Evolutionary conservation across 2,113 vertebrate species (phyloP).

Genomic region (Cyanoderma ruficeps): DNA sequence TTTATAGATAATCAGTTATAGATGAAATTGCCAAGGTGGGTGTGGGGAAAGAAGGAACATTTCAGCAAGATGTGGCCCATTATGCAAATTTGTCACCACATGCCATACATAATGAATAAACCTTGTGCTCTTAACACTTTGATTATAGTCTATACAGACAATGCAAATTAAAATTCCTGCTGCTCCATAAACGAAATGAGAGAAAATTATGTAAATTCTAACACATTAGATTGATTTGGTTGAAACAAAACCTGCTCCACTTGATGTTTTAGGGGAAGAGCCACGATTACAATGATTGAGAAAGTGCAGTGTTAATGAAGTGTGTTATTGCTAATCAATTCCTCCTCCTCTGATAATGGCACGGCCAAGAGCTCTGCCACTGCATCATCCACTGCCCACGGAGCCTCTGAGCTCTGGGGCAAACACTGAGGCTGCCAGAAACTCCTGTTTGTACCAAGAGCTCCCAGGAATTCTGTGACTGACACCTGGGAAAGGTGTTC

Average conservation of each 20-base stretch:
- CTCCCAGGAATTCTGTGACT: not conserved
- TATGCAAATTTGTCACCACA: conserved; percentile 62
- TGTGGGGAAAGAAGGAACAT: not conserved
- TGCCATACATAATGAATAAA: conserved; percentile 67
- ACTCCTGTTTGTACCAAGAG: not conserved
- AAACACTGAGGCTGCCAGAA: not conserved
- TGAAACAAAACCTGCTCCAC: conserved; percentile 61
- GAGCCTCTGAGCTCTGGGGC: not conserved
- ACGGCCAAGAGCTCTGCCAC: not conserved
- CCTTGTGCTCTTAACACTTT: conserved; percentile 69
- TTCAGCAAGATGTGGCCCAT: conserved; percentile 34
- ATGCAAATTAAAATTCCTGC: conserved; percentile 73
- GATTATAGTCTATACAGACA: conserved; percentile 73
- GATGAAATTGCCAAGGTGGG: not conserved
- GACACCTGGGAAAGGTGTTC: not conserved
- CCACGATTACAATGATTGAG: conserved; percentile 74
- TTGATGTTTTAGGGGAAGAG: conserved; percentile 54
- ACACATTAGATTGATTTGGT: conserved; percentile 67
- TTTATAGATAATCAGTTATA: conserved; percentile 3
- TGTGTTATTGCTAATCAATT: conserved; percentile 71
- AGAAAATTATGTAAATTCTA: conserved; percentile 65
- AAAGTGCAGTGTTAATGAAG: conserved; percentile 74
- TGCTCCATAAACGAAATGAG: conserved; percentile 52
- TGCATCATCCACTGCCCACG: not conserved
- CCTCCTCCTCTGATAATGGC: conserved; percentile 37